Conservation (phyloP, 2,113 vertebrate genomes). For the Halichoerus grypus region DNA sequence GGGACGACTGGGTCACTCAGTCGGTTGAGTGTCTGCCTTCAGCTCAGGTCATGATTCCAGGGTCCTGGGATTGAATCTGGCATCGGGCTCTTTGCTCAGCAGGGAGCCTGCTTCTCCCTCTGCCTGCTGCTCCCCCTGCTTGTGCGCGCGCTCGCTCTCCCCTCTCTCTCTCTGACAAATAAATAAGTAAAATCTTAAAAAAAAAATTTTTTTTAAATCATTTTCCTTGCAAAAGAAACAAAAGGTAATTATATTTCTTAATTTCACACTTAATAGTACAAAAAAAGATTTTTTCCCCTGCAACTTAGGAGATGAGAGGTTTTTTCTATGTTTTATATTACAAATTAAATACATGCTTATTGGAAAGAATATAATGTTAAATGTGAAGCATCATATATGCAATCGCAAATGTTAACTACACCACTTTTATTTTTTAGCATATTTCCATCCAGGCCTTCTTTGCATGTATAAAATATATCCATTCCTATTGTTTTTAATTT, state of each 20-base stretch:
- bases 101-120: background rate
- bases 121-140: too few relatives aligned
- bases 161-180: background rate
- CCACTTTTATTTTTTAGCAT: background rate
- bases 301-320: background rate
- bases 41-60: background rate
- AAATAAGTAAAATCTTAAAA: background rate
- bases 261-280: background rate
- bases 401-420: background rate
- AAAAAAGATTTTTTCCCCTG: background rate
- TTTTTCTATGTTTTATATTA: slow-evolving; percentile 23
- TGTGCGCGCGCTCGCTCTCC: background rate
- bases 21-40: background rate
- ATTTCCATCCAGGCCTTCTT: background rate
- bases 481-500: background rate
- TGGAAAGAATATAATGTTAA: slow-evolving; percentile 46
- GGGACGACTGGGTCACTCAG: too few relatives aligned
- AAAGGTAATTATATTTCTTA: slow-evolving; percentile 25
- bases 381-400: background rate
- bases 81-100: background rate
- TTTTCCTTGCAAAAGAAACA: slow-evolving; percentile 48
- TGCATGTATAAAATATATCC: background rate
- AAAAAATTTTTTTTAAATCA: background rate
- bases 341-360: slow-evolving; percentile 17
- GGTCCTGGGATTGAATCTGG: background rate